Conservation (phyloP, 2,797 vertebrate species). For the Crenichthys baileyi region DNA sequence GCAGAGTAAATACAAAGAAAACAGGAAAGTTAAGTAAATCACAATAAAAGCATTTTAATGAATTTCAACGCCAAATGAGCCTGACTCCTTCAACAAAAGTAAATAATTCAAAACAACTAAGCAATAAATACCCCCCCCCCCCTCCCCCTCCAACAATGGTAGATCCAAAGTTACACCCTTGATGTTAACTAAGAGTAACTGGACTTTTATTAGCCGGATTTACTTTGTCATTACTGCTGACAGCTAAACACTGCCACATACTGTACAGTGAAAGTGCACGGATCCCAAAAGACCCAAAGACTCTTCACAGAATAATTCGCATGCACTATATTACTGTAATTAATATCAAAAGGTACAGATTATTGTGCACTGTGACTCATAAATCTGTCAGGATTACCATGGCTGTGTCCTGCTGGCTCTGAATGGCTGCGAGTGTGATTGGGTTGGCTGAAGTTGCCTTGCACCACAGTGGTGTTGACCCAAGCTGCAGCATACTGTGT, state of each 20-base stretch:
- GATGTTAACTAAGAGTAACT: background rate
- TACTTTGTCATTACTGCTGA: background rate
- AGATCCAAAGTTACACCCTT: too few relatives aligned
- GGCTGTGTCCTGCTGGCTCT: conserved; percentile 46
- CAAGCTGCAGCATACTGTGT: conserved; percentile 72
- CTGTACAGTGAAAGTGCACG: background rate
- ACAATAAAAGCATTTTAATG: too few relatives aligned
- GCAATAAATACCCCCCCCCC: too few relatives aligned
- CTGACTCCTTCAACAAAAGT: too few relatives aligned
- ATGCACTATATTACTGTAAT: background rate
- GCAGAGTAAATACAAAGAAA: too few relatives aligned
- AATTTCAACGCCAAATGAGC: too few relatives aligned
- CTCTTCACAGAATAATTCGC: background rate
- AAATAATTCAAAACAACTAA: too few relatives aligned
- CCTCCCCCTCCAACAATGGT: too few relatives aligned
- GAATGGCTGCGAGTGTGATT: conserved; percentile 60
- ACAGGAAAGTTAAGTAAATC: too few relatives aligned
- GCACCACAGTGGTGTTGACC: conserved; percentile 84
- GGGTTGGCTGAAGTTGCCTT: conserved; percentile 78
- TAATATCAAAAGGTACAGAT: background rate
- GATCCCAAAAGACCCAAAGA: background rate
- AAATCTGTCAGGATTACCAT: conserved; percentile 28
- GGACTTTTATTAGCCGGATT: background rate
- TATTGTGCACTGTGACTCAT: background rate
- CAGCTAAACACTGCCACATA: background rate